These are phyloP conservation scores for Watsonalla cultraria DNA, from an alignment of 2,888 invertebrate genomes.

Conservation along the genomic window DNA sequence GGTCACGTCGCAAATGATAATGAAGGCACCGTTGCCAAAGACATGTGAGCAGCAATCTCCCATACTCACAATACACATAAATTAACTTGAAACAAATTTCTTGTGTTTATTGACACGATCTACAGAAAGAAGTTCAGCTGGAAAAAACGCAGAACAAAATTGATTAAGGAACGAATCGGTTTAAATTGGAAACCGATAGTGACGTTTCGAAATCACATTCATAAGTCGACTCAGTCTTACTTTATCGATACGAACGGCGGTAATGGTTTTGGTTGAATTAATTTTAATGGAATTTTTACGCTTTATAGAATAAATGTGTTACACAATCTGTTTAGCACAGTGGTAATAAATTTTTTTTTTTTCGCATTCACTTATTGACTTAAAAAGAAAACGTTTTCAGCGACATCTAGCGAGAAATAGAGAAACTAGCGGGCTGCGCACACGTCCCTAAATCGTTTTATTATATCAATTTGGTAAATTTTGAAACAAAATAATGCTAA, in stretches of 20 bases:
- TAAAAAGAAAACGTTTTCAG: constrained; percentile 32
- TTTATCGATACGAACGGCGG: constrained; percentile 75
- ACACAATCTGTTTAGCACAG: constrained; percentile 68
- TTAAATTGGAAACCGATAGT: constrained; percentile 79
- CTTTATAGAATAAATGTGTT: constrained; percentile 75
- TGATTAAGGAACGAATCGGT: constrained; percentile 79
- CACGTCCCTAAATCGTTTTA: constrained; percentile 51
- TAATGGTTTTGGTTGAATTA: constrained; percentile 77
- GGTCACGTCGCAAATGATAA: constrained; percentile 51
- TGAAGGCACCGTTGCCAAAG: constrained; percentile 39
- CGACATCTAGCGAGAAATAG: constrained; percentile 53
- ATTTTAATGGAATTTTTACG: constrained; percentile 77
- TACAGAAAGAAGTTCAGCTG: constrained; percentile 59
- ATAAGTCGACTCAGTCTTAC: constrained; percentile 74
- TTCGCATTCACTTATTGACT: constrained; percentile 26
- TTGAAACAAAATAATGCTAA: not conserved
- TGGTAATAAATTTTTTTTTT: constrained; percentile 61
- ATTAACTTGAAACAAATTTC: constrained; percentile 56
- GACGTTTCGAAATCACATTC: constrained; percentile 78
- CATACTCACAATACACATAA: constrained; percentile 35
- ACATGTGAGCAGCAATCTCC: constrained; percentile 26
- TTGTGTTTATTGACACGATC: constrained; percentile 55
- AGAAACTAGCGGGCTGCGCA: constrained; percentile 49
- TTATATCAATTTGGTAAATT: constrained; percentile 17
- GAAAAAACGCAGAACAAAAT: constrained; percentile 71